Conservation (phyloP, 1,140 invertebrate genomes). For the Drosophila kohkoa region DNA sequence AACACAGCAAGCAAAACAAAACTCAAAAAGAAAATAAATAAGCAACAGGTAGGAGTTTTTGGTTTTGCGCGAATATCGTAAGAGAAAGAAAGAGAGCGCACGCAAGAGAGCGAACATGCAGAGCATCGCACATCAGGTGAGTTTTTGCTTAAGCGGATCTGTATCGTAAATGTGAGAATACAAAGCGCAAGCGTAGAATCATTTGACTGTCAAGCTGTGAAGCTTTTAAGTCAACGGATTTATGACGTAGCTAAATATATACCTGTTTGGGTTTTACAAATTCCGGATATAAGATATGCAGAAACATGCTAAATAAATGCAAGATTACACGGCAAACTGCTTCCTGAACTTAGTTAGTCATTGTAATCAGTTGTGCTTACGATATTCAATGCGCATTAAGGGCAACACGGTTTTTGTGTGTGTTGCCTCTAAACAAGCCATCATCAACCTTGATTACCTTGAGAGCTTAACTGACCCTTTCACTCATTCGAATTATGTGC, state of each 20-base stretch:
- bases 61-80: constrained; percentile 57
- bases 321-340: neutral
- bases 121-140: constrained; percentile 46
- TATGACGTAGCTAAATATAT: neutral
- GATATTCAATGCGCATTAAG: constrained; percentile 62
- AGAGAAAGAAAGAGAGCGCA: constrained; percentile 5
- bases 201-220: neutral
- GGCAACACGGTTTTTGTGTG: constrained; percentile 53
- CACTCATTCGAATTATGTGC: constrained; percentile 19
- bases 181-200: constrained; percentile 38
- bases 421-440: constrained; percentile 38
- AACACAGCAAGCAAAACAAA: constrained; percentile 65
- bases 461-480: constrained; percentile 63
- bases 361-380: constrained; percentile 20
- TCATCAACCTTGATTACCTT: constrained; percentile 74
- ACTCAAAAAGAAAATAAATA: constrained; percentile 54
- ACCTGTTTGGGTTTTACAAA: neutral
- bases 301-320: neutral
- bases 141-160: constrained; percentile 33
- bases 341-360: neutral
- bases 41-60: constrained; percentile 61
- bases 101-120: constrained; percentile 8
- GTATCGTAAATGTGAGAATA: constrained; percentile 48
- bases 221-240: constrained; percentile 1
- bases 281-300: constrained; percentile 1